A percentile compares a stretch with the other conserved stretches of the same genome.
These are phyloP conservation scores for Melieria picta DNA, from an alignment of 2,888 invertebrate species.

Conservation along the genomic window DNA sequence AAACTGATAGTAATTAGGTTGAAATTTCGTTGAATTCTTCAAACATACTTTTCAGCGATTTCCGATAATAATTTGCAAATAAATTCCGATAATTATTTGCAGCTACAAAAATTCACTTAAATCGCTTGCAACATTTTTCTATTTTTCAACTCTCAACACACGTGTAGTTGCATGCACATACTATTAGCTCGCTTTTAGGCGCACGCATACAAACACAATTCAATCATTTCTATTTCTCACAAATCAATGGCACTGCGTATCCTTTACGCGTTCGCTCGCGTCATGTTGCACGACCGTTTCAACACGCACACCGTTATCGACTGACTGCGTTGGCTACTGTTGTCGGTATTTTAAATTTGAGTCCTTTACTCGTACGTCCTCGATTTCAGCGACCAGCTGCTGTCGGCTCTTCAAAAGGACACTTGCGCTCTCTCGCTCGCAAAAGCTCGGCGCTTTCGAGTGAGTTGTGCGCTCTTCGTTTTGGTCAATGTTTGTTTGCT, in stretches of 20 bases:
- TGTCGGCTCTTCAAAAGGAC: not conserved
- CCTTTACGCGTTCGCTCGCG: not conserved
- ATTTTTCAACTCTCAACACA: too few species aligned
- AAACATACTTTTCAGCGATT: too few species aligned
- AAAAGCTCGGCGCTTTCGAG: not conserved
- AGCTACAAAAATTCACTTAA: too few species aligned
- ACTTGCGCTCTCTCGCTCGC: not conserved
- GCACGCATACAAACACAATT: too few species aligned
- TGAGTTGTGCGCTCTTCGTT: not conserved
- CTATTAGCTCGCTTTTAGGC: too few species aligned
- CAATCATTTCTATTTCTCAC: too few species aligned
- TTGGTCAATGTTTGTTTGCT: slow-evolving; percentile 5
- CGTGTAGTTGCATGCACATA: too few species aligned
- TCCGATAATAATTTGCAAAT: too few species aligned
- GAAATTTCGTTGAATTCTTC: too few species aligned
- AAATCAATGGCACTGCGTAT: not conserved
- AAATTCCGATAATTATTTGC: too few species aligned
- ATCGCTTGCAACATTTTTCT: too few species aligned
- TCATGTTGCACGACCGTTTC: slow-evolving; percentile 6
- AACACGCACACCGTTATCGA: slow-evolving; percentile 18
- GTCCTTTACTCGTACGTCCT: not conserved
- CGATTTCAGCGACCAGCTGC: not conserved
- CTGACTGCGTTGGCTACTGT: slow-evolving; percentile 5
- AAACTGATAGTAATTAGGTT: too few species aligned
- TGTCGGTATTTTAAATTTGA: slow-evolving; percentile 14